Evolutionary conservation across 1,140 invertebrate genomes (phyloP), one percentile per base, ranked within the genome.

Genomic region (Saccostrea cuccullata): DNA sequence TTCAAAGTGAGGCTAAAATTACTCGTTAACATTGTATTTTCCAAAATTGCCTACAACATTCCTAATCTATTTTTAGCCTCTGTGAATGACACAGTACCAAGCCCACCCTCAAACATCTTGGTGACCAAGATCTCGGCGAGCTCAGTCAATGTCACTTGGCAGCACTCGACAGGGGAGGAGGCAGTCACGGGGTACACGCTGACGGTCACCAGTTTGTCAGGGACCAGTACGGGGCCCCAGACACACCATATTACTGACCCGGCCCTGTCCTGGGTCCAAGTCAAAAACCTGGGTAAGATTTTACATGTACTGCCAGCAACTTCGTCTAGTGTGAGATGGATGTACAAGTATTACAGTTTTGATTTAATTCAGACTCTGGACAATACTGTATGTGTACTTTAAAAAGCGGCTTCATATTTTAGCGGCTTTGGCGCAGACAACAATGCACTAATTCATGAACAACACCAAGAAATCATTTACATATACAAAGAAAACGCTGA

Each of bases 81-180:
- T 11, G 56, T n/a, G 26, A 84, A 83, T 23, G 23, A 82, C 82
- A 60, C 84, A 85, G 85, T 90, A 0, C 88, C 90, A 30, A 47
- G 15, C 17, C 73, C 90, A 40, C 86, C 88, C 2, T 85, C 55
- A 20, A 60, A 58, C 55, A 40, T 91, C 56, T 82, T 86, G 15
- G 56, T 91, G 6, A 84, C 84, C 1, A 58, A 77, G 15, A 82
- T 91, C 20, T 90, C 88, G 26, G 9, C 86, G 6, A 77, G 87
- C 8, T 67, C 88, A 5, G 88, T 90, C 58, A 87, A 90, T 36
- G 87, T 91, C 55, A 82, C 88, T 4, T 91, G 90, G 90, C 60
- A 88, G 13, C 36, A 82, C 11, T 15, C 56, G 12, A n/a, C 55
- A 0, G n/a, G 13, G 26, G 55, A 67, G 0, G 60, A 60, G 6